These are phyloP conservation scores for Lampropteryx suffumata DNA, from an alignment of 2,888 invertebrate species.

Conservation along the genomic window DNA sequence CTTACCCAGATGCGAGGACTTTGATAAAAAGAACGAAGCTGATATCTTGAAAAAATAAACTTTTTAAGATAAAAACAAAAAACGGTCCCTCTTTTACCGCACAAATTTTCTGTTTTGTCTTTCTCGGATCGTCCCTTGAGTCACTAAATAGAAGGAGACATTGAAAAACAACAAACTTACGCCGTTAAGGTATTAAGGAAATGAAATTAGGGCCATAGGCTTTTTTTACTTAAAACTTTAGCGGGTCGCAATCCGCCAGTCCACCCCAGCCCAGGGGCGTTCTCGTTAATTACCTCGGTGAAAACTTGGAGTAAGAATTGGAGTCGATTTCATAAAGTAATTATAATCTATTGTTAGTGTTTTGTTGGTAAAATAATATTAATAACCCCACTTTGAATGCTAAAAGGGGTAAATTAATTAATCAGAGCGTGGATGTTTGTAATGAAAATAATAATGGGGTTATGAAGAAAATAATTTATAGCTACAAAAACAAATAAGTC, in stretches of 20 bases:
- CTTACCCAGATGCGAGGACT: too few species aligned
- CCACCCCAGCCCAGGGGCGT: not conserved
- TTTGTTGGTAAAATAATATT: too few species aligned
- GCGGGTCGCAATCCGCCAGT: not conserved
- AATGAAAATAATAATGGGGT: not conserved
- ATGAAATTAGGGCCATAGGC: constrained; percentile 10
- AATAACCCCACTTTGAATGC: too few species aligned
- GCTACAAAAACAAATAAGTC: too few species aligned
- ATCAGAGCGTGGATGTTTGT: too few species aligned
- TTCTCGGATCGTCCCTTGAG: not conserved
- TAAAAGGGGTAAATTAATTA: too few species aligned
- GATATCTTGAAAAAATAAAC: too few species aligned
- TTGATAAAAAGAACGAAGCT: too few species aligned
- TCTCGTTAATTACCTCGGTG: not conserved
- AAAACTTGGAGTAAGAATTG: not conserved
- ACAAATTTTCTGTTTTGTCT: not conserved
- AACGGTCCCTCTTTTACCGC: not conserved
- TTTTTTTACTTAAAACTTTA: constrained; percentile 8
- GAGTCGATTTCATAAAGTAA: not conserved
- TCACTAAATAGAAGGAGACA: not conserved
- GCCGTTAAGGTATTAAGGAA: constrained; percentile 11
- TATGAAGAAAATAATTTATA: not conserved
- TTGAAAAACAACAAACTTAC: constrained; percentile 6
- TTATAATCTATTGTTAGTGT: not conserved
- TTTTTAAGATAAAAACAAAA: too few species aligned